These are phyloP conservation scores for Protophormia terraenovae DNA, from an alignment of 2,888 invertebrate genomes.

Conservation along the genomic window DNA sequence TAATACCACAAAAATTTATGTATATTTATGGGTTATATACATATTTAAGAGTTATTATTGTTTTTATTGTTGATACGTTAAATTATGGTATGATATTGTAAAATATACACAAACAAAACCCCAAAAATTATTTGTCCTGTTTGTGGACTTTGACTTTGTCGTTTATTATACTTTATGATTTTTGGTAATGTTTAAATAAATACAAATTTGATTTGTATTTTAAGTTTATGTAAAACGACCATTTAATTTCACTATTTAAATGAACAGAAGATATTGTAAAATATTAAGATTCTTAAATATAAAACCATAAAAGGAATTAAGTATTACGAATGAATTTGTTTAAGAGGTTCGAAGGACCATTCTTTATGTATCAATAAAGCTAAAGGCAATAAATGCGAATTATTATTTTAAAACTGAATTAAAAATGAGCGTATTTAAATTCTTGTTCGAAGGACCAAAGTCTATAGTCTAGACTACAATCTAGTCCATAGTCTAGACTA, in stretches of 20 bases:
- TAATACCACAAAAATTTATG: slow-evolving; percentile 65
- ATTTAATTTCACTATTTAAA: neutral
- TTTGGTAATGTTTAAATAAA: neutral
- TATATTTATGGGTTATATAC: neutral
- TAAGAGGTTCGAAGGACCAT: neutral
- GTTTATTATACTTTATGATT: neutral
- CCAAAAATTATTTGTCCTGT: neutral
- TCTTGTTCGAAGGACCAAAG: too few species aligned
- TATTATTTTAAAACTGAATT: too few species aligned
- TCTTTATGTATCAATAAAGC: neutral
- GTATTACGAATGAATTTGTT: too few species aligned
- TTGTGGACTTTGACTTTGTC: neutral
- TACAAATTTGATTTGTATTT: neutral
- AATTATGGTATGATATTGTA: neutral
- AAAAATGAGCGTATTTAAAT: too few species aligned
- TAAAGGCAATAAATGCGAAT: neutral
- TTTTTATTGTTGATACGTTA: slow-evolving; percentile 29
- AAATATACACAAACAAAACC: neutral
- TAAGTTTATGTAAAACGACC: neutral
- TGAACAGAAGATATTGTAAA: neutral
- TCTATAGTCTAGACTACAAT: too few species aligned
- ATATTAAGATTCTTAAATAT: neutral
- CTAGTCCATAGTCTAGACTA: too few species aligned
- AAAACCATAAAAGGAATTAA: neutral
- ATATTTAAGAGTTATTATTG: neutral